Percentiles rank a stretch among this genome's conserved stretches.
Evolutionary conservation across 37 sponge, comb jelly and placozoan genomes (phyloP).

Genomic region (Geodia barretti): DNA sequence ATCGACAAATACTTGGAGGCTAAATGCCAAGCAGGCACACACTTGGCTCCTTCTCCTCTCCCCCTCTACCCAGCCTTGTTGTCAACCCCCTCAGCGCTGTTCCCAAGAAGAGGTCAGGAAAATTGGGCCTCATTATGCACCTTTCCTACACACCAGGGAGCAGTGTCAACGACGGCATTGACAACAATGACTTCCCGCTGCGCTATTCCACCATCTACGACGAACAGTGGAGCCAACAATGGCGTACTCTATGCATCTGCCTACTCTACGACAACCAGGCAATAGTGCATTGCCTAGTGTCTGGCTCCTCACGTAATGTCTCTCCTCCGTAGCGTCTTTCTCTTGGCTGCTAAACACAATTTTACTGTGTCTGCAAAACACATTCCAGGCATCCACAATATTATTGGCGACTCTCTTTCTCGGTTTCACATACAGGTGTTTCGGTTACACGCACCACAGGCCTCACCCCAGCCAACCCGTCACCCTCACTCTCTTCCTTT

Average conservation of each 20-base stretch:
- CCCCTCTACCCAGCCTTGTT: too few species aligned
- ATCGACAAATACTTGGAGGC: background rate
- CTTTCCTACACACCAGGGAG: too few species aligned
- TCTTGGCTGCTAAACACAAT: background rate
- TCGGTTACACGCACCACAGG: constrained; percentile 2
- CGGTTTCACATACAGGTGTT: constrained; percentile 26
- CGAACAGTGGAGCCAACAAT: constrained; percentile 13
- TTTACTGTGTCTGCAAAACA: constrained; percentile 17
- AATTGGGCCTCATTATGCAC: too few species aligned
- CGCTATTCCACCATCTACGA: constrained; percentile 21
- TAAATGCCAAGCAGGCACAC: background rate
- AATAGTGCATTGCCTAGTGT: background rate
- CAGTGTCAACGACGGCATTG: too few species aligned
- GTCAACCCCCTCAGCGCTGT: too few species aligned
- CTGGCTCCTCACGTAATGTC: constrained; percentile 5
- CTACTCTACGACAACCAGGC: constrained; percentile 34
- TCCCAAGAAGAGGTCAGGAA: too few species aligned
- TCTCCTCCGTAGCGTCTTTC: constrained; percentile 3
- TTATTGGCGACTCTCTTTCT: constrained; percentile 18
- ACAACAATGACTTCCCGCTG: background rate
- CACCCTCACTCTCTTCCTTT: background rate
- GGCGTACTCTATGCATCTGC: background rate
- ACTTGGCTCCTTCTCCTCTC: background rate
- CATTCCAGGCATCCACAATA: constrained; percentile 16
- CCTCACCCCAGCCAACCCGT: background rate